Base-by-base conservation (phyloP, 2,888 invertebrate genomes). In the Hymenopus coronatus region DNA sequence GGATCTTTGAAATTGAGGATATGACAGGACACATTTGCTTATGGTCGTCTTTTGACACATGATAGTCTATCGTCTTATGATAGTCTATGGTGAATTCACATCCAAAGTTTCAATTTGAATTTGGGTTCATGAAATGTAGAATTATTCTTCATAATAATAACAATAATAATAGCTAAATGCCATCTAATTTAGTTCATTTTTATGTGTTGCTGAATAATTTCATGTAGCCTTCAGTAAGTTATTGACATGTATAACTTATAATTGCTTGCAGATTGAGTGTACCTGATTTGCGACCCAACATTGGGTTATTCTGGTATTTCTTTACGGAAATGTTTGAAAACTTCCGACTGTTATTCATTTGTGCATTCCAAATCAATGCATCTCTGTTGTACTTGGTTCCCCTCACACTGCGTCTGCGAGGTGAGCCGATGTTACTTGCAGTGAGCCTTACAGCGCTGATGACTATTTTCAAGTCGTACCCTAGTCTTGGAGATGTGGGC, bases 261-360 rank as follows among this genome's bases (percentile, higher is more conserved):
- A 12, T 88, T 9, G 46, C 83, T 93, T 95, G 93, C 94, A 98
- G 98, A 92, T 95, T 99, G 91, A 96, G 96, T 28, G 98, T 98
- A 88, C 97, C 98, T 2, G 99, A 99, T 93, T 94, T 99, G 91
- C 97, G 98, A 91, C 99, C 99, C 33, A 99, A 99, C 93, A 97
- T 99, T 91, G 99, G 99, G 0, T 94, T 99, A 2, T 99, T 99
- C 93, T 99, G 99, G 99, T 99, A 99, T 92, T 99, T 99, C 94
- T 99, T 99, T 93, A 99, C 99, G 0, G 99, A 99, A 95, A 99
- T 99, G 98, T 99, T 99, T 94, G 99, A 99, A 92, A 99, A 99
- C 93, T 99, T 99, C 92, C 96, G 98, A 87, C 95, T 97, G 90
- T 95, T 99, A 92, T 99, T 99, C 94, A 96, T 99, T 33, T 98